Percentiles rank a stretch among this genome's conserved stretches.
These are phyloP conservation scores for Anastatus disparis DNA, from an alignment of 1,140 invertebrate genomes.

Conservation along the genomic window DNA sequence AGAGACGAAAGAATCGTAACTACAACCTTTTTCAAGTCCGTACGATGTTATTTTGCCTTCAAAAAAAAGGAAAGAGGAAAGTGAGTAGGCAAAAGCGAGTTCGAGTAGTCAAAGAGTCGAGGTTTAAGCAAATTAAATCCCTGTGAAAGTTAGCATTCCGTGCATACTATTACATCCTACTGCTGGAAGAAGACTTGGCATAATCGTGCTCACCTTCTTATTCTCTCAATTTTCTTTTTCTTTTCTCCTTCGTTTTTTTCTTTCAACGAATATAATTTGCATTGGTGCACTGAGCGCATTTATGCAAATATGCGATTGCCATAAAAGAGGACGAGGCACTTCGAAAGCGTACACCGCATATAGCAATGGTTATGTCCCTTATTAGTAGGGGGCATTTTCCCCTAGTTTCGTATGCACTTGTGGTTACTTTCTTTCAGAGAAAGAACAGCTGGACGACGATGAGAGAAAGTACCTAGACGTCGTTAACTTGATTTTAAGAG, in stretches of 20 bases:
- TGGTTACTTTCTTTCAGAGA: slow-evolving; percentile 31
- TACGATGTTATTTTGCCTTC: too few relatives aligned
- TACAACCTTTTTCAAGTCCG: too few relatives aligned
- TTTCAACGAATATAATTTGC: too few relatives aligned
- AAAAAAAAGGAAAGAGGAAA: background rate
- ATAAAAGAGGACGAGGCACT: slow-evolving; percentile 21
- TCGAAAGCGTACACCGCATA: background rate
- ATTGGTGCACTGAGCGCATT: slow-evolving; percentile 24
- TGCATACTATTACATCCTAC: slow-evolving; percentile 34
- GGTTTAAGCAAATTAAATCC: slow-evolving; percentile 41
- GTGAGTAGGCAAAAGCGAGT: too few relatives aligned
- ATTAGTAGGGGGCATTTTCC: slow-evolving; percentile 26
- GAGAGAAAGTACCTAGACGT: background rate
- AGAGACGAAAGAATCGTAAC: too few relatives aligned
- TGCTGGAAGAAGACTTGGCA: slow-evolving; percentile 11
- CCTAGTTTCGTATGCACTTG: slow-evolving; percentile 6
- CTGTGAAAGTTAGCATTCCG: slow-evolving; percentile 30
- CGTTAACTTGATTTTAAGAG: slow-evolving; percentile 30
- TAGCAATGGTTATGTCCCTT: slow-evolving; percentile 37
- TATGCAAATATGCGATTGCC: slow-evolving; percentile 36
- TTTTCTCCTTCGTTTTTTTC: too few relatives aligned
- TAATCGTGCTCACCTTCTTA: too few relatives aligned
- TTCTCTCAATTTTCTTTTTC: too few relatives aligned
- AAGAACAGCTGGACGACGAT: background rate
- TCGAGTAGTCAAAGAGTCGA: background rate